Conservation (phyloP, 2,797 vertebrate species). For the Orientallactaga sibirica region DNA sequence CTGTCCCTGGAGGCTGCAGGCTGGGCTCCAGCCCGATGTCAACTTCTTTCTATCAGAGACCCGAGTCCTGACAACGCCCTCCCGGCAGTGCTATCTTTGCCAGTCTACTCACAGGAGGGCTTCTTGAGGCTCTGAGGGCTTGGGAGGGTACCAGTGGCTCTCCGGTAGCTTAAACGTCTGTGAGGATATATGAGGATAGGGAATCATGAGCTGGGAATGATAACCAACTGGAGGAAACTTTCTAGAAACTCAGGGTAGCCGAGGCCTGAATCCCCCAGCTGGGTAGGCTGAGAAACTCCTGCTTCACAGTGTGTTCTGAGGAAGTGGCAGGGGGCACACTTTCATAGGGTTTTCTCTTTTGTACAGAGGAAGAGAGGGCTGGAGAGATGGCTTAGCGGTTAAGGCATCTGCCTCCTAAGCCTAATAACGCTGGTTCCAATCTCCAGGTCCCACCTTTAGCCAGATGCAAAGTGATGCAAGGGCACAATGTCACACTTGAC, state of each 20-base stretch:
- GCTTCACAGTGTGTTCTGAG: not conserved
- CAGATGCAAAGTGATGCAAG: no score
- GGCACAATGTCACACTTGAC: no score
- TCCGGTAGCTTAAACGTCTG: slow-evolving; percentile 93
- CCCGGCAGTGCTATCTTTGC: not conserved
- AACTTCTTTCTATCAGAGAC: not conserved
- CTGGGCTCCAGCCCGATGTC: not conserved
- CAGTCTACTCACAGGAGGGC: slow-evolving; percentile 90
- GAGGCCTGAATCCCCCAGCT: not conserved
- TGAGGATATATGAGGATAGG: not conserved
- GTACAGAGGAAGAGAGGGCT: no score
- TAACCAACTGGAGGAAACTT: not conserved
- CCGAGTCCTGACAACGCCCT: not conserved
- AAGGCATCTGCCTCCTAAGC: no score
- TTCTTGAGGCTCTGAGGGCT: slow-evolving; percentile 88
- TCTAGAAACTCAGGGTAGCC: not conserved
- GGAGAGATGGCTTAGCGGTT: no score
- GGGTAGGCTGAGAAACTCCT: not conserved
- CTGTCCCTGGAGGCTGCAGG: not conserved
- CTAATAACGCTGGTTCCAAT: no score
- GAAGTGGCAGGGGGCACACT: not conserved
- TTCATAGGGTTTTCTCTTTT: not conserved
- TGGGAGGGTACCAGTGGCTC: slow-evolving; percentile 90
- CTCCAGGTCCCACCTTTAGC: no score
- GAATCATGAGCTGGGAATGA: not conserved